Percentiles rank a stretch among this genome's conserved stretches.
phyloP scores from a whole-genome alignment of 2,888 invertebrate species.

The Opisthograptis luteolata region DNA sequence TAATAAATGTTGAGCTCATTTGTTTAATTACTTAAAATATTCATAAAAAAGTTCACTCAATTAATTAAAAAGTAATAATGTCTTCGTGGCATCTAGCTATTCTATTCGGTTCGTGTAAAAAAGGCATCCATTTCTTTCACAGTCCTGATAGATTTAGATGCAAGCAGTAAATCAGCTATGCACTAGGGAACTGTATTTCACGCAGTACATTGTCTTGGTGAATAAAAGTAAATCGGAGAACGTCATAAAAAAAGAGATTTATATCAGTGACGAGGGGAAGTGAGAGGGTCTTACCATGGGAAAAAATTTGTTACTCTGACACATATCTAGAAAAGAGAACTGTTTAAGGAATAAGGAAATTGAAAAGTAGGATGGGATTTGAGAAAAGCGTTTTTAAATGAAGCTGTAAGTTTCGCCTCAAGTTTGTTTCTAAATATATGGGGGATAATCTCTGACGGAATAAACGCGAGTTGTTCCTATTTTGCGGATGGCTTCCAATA shows the following conservation, averaged over 20 bases:
- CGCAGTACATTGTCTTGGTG: conserved; percentile 20
- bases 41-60: too few species aligned
- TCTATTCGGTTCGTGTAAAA: conserved; percentile 11
- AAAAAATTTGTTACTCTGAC: conserved; percentile 25
- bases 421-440: conserved; percentile 50
- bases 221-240: conserved; percentile 29
- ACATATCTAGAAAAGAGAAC: conserved; percentile 7
- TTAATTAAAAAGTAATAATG: conserved; percentile 1
- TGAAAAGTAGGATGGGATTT: conserved; percentile 24
- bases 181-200: conserved; percentile 18
- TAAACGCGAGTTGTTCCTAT: conserved; percentile 60
- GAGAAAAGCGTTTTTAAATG: conserved; percentile 16
- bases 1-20: too few species aligned
- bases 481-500: conserved; percentile 66
- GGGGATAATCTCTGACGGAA: conserved; percentile 57
- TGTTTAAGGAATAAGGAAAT: conserved; percentile 26
- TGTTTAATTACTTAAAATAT: too few species aligned
- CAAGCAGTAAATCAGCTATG: conserved; percentile 18
- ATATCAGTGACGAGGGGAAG: conserved; percentile 25
- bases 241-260: conserved; percentile 31
- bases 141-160: conserved; percentile 21
- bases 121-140: conserved; percentile 15
- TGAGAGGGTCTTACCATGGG: conserved; percentile 21
- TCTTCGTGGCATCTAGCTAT: conserved; percentile 1
- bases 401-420: conserved; percentile 25